Percentiles rank a stretch among this genome's conserved stretches.
Evolutionary conservation across 2,888 invertebrate genomes (phyloP).

Genomic region (Apamea crenata): DNA sequence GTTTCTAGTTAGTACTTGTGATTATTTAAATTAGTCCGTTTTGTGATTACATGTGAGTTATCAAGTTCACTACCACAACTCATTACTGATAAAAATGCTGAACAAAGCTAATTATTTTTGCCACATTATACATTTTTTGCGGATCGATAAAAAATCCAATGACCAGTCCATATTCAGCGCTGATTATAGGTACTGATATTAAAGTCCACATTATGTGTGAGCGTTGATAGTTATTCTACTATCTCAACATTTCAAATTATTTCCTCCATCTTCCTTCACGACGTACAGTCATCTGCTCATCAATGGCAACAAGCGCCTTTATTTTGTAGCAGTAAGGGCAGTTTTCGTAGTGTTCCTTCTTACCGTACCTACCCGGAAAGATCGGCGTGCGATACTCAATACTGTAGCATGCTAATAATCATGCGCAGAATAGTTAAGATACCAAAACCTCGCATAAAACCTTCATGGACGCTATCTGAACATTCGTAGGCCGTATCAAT

Average conservation of each 20-base stretch:
- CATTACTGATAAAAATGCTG: slow-evolving; percentile 53
- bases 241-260: slow-evolving; percentile 24
- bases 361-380: slow-evolving; percentile 49
- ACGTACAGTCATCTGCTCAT: background rate
- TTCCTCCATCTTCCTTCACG: slow-evolving; percentile 21
- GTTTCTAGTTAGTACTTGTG: slow-evolving; percentile 45
- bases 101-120: slow-evolving; percentile 31
- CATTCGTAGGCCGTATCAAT: slow-evolving; percentile 54
- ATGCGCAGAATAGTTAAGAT: slow-evolving; percentile 43
- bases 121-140: slow-evolving; percentile 19
- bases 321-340: background rate
- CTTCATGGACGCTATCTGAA: slow-evolving; percentile 50
- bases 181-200: background rate
- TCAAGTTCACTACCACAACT: slow-evolving; percentile 64
- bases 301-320: slow-evolving; percentile 1
- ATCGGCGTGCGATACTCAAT: slow-evolving; percentile 50
- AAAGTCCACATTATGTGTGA: slow-evolving; percentile 13
- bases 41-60: slow-evolving; percentile 53
- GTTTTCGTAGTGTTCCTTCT: background rate
- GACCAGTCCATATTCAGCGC: slow-evolving; percentile 25
- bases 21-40: slow-evolving; percentile 46
- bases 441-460: slow-evolving; percentile 46
- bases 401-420: slow-evolving; percentile 52
- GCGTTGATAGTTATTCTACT: slow-evolving; percentile 3
- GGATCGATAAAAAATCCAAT: slow-evolving; percentile 15